A percentile compares a stretch with the other conserved stretches of the same genome.
These are phyloP conservation scores for Therioaphis trifolii DNA, from an alignment of 2,888 invertebrate species.

Conservation along the genomic window DNA sequence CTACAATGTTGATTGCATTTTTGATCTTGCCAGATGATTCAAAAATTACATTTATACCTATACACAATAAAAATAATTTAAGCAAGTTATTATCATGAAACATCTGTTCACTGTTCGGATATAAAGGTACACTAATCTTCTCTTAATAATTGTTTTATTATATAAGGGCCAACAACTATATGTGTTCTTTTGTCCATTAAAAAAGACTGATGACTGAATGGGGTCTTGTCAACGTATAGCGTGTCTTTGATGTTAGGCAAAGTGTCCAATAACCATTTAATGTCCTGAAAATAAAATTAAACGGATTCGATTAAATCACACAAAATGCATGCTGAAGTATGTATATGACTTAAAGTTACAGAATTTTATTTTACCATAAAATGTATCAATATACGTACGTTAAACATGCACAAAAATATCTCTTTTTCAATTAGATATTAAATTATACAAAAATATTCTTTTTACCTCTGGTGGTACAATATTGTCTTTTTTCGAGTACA, in stretches of 20 bases:
- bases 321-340: no score
- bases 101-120: neutral
- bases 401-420: no score
- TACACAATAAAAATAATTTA: no score
- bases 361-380: no score
- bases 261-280: conserved; percentile 63
- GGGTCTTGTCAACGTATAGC: conserved; percentile 60
- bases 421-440: no score
- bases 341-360: no score
- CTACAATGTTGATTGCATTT: no score
- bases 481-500: conserved; percentile 54
- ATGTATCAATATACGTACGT: no score
- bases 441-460: no score
- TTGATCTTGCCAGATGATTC: no score
- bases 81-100: neutral
- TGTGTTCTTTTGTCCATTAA: neutral
- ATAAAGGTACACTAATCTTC: neutral
- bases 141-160: neutral
- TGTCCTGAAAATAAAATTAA: conserved; percentile 60
- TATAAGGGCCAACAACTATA: neutral
- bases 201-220: conserved; percentile 63
- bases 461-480: conserved; percentile 34
- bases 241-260: conserved; percentile 63
- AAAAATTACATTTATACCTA: no score
- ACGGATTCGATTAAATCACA: neutral